These are phyloP conservation scores for Leptoclinus maculatus DNA, from an alignment of 2,797 vertebrate species.

Conservation along the genomic window DNA sequence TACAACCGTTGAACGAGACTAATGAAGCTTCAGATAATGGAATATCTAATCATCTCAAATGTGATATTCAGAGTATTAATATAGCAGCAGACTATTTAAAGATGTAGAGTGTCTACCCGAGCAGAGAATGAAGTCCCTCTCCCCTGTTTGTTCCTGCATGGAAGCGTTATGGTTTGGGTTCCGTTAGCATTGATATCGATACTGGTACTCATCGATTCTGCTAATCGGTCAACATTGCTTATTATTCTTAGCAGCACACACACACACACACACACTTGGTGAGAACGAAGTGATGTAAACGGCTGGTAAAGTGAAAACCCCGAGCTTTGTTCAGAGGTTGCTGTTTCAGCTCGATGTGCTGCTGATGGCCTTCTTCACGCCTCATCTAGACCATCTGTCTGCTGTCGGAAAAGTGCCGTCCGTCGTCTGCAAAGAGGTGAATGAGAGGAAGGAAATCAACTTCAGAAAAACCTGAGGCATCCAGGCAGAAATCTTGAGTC, in stretches of 20 bases:
- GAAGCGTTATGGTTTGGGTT: no score
- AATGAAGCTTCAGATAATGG: slow-evolving; percentile 16
- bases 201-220: no score
- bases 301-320: background rate
- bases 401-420: background rate
- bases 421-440: background rate
- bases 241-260: background rate
- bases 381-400: slow-evolving; percentile 3
- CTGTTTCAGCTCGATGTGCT: background rate
- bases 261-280: slow-evolving; percentile 12
- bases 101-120: no score
- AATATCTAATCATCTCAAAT: background rate
- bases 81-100: no score
- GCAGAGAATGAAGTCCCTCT: no score
- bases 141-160: no score
- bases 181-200: no score
- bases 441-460: background rate
- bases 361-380: slow-evolving; percentile 1
- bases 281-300: slow-evolving; percentile 33
- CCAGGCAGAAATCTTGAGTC: background rate
- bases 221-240: no score
- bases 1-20: slow-evolving; percentile 6
- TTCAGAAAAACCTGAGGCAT: no score
- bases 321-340: background rate
- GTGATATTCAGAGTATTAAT: no score